A percentile compares a stretch with the other conserved stretches of the same genome.
Evolutionary conservation across 2,113 vertebrate species (phyloP).

Genomic region (Megaceryle torquata): DNA sequence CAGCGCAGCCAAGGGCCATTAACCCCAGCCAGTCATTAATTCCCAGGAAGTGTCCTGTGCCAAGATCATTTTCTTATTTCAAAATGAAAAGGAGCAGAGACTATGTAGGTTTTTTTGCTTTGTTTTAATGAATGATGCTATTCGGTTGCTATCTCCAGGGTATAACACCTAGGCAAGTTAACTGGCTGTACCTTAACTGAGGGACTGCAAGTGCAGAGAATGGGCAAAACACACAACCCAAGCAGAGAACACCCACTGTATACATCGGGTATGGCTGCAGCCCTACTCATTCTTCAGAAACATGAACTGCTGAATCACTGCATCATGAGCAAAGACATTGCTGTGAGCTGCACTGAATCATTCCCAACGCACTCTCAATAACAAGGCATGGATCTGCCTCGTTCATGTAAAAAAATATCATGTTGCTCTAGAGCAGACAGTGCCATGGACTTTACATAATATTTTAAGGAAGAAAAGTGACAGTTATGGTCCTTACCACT

Average conservation of each 20-base stretch:
- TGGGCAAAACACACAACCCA: not conserved
- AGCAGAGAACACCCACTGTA: not conserved
- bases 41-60: constrained; percentile 48
- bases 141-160: not conserved
- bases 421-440: not conserved
- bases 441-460: not conserved
- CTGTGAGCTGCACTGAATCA: not conserved
- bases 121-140: constrained; percentile 19
- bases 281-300: not conserved
- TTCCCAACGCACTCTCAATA: not conserved
- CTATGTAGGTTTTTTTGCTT: not conserved
- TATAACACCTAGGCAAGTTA: not conserved
- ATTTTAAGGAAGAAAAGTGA: not conserved
- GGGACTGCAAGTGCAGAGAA: not conserved
- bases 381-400: not conserved
- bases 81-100: constrained; percentile 40
- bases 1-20: constrained; percentile 42
- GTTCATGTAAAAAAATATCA: not conserved
- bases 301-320: not conserved
- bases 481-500: not conserved
- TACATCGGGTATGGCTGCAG: not conserved
- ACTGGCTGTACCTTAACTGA: not conserved
- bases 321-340: not conserved
- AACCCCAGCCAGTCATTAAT: constrained; percentile 60
- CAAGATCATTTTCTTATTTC: constrained; percentile 51